Percentiles rank a stretch among this genome's conserved stretches.
Conservation (phyloP, 2,888 invertebrate species). For the Synergus gifuensis region DNA sequence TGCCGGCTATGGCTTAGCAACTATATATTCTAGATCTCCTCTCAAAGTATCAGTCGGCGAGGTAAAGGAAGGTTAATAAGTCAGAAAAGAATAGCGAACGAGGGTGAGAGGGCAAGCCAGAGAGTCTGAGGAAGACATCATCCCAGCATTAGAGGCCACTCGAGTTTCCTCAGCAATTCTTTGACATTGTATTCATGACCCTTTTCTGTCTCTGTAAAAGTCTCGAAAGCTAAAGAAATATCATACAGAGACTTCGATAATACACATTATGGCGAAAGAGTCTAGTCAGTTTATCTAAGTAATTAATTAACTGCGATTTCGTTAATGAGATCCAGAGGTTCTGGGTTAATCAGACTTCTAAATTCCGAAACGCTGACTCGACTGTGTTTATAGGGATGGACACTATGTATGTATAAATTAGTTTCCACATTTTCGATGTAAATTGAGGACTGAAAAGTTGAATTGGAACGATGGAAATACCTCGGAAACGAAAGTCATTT, state of each 20-base stretch:
- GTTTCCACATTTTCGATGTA: conserved; percentile 46
- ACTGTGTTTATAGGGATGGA: conserved; percentile 43
- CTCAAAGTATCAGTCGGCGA: conserved; percentile 42
- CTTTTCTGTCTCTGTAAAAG: not conserved
- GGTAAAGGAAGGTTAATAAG: conserved; percentile 24
- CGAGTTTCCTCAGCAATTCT: conserved; percentile 4
- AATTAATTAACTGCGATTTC: conserved; percentile 52
- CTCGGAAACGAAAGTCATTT: not conserved
- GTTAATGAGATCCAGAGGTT: conserved; percentile 18
- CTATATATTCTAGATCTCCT: conserved; percentile 43
- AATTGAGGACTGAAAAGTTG: conserved; percentile 52
- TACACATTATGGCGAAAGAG: no score
- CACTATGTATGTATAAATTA: conserved; percentile 29
- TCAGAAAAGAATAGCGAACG: not conserved
- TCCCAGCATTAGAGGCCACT: conserved; percentile 12
- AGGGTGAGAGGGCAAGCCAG: not conserved
- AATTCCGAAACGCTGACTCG: conserved; percentile 55
- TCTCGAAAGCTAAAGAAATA: not conserved
- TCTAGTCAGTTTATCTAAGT: conserved; percentile 27
- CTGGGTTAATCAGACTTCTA: conserved; percentile 29
- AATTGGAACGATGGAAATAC: conserved; percentile 20
- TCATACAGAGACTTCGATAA: no score
- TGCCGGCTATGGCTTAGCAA: conserved; percentile 42
- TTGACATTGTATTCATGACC: conserved; percentile 17
- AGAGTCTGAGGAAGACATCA: not conserved